Evolutionary conservation across 2,113 vertebrate species (phyloP).

Genomic region (Chloroceryle aenea): DNA sequence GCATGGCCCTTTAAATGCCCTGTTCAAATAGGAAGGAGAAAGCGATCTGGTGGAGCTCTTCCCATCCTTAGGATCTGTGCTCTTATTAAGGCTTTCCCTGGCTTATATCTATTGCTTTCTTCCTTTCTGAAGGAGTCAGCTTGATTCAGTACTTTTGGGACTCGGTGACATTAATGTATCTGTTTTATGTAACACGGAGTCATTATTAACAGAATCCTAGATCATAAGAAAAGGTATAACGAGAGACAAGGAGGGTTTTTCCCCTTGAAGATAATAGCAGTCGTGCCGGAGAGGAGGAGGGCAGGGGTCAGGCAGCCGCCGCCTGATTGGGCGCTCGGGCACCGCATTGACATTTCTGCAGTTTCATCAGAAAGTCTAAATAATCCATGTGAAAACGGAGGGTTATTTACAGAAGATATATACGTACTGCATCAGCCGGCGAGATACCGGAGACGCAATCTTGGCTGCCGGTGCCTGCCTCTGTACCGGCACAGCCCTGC

Average conservation of each 20-base stretch:
- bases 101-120: neutral
- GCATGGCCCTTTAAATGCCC: conserved; percentile 27
- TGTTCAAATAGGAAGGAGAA: neutral
- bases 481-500: neutral
- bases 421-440: neutral
- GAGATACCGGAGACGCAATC: neutral
- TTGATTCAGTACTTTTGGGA: conserved; percentile 75
- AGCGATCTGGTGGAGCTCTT: neutral
- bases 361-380: conserved; percentile 82
- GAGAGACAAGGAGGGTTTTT: conserved; percentile 82
- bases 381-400: conserved; percentile 71
- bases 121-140: conserved; percentile 63
- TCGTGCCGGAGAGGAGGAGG: conserved; percentile 81
- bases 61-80: neutral
- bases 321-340: conserved; percentile 80
- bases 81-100: neutral
- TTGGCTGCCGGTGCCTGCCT: neutral
- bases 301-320: conserved; percentile 80
- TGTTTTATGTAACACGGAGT: conserved; percentile 77
- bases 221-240: conserved; percentile 78
- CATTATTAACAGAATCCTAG: conserved; percentile 74
- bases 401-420: conserved; percentile 71
- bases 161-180: conserved; percentile 77
- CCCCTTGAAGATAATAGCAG: conserved; percentile 86
- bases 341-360: conserved; percentile 80